A percentile compares a stretch with the other conserved stretches of the same genome.
Conservation (phyloP, 2,797 vertebrate genomes). For the Podargus strigoides region DNA sequence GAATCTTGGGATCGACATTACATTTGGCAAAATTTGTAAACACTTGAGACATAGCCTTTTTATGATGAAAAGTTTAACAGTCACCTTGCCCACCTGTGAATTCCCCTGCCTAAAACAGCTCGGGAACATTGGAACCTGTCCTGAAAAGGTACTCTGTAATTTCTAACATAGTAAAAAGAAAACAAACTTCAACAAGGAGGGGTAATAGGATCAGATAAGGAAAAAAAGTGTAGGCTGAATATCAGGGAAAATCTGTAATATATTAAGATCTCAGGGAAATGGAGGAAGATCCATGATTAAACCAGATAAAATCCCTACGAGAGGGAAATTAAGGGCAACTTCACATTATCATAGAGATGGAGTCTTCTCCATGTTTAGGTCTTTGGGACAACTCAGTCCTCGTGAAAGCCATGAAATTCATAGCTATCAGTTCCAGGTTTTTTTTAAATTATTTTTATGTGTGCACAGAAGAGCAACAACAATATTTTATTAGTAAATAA, state of each 20-base stretch:
- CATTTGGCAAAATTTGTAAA: background rate
- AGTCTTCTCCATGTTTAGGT: background rate
- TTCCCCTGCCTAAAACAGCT: background rate
- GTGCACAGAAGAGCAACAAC: background rate
- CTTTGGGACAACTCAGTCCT: background rate
- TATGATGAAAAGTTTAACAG: background rate
- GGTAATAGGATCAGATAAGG: conserved; percentile 43
- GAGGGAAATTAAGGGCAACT: conserved; percentile 51
- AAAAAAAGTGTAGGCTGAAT: conserved; percentile 28
- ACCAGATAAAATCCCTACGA: conserved; percentile 23
- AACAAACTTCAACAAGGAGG: conserved; percentile 18
- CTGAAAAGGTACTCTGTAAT: conserved; percentile 1
- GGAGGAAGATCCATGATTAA: conserved; percentile 13
- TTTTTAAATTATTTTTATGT: background rate
- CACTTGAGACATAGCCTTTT: background rate
- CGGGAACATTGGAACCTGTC: background rate
- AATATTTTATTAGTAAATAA: conserved; percentile 36
- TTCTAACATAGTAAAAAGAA: background rate
- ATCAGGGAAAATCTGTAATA: conserved; percentile 49
- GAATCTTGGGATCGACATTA: background rate
- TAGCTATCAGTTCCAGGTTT: background rate
- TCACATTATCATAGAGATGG: background rate
- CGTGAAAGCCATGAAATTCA: background rate
- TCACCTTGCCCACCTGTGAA: background rate
- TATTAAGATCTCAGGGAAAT: conserved; percentile 46